phyloP scores from a whole-genome alignment of 2,113 vertebrate species.

The Lipotes vexillifer region DNA sequence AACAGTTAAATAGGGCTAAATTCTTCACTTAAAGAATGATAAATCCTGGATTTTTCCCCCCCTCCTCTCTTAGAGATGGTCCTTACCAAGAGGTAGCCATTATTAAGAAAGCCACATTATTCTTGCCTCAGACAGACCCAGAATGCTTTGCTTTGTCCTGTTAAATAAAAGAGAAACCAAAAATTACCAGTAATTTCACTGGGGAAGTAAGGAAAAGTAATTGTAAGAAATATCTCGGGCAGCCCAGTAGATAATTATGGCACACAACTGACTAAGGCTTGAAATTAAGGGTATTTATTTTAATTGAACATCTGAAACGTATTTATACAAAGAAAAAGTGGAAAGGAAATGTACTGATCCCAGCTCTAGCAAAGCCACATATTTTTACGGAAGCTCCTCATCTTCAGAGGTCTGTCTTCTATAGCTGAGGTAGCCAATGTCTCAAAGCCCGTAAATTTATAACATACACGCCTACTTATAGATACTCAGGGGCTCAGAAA shows the following conservation, averaged over 20 bases:
- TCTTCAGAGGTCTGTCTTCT: not conserved
- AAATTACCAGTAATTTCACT: conserved; percentile 86
- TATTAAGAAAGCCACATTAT: conserved; percentile 73
- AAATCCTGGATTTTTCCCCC: conserved; percentile 54
- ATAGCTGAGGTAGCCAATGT: not conserved
- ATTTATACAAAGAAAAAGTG: conserved; percentile 85
- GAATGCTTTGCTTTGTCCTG: conserved; percentile 76
- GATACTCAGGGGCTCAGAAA: not conserved
- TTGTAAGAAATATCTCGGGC: conserved; percentile 79
- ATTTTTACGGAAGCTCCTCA: conserved; percentile 10
- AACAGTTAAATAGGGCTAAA: not conserved
- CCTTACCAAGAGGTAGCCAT: conserved; percentile 41
- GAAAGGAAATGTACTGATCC: conserved; percentile 67
- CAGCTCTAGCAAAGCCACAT: conserved; percentile 19
- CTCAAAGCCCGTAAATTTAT: not conserved
- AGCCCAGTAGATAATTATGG: conserved; percentile 83
- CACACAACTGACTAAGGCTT: conserved; percentile 79
- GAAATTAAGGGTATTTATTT: conserved; percentile 89
- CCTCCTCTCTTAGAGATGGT: conserved; percentile 35
- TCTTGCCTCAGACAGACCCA: conserved; percentile 60
- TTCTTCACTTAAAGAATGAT: conserved; percentile 50
- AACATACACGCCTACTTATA: not conserved
- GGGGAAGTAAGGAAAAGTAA: conserved; percentile 80
- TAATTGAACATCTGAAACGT: conserved; percentile 87
- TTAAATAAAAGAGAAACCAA: conserved; percentile 84